These are phyloP conservation scores for Sebastiscus albofasciatus DNA, from an alignment of 2,797 vertebrate species.

Conservation along the genomic window DNA sequence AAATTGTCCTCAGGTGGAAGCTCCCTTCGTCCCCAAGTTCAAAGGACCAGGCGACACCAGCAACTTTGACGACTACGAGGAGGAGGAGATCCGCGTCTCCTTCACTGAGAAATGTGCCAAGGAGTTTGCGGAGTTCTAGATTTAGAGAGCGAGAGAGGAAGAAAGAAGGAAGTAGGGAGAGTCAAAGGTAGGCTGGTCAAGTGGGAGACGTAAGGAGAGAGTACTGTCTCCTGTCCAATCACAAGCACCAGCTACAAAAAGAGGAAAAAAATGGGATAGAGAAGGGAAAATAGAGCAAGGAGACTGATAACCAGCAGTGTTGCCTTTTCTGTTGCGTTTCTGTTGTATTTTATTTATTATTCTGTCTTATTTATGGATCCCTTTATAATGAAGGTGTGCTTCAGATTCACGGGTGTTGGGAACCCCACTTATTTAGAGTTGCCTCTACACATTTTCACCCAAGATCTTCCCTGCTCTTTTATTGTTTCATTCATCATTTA, in stretches of 20 bases:
- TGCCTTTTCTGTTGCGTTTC: conserved; percentile 80
- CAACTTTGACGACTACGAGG: conserved; percentile 95
- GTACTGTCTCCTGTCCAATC: conserved; percentile 78
- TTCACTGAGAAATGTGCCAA: conserved; percentile 93
- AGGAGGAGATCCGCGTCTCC: conserved; percentile 92
- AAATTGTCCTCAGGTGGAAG: conserved; percentile 82
- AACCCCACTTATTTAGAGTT: conserved; percentile 59
- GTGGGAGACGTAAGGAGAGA: conserved; percentile 62
- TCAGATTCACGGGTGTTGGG: conserved; percentile 55
- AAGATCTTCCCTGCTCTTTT: conserved; percentile 42
- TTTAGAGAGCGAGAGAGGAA: conserved; percentile 53
- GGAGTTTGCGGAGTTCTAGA: conserved; percentile 94
- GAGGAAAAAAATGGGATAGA: conserved; percentile 30
- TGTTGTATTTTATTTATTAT: conserved; percentile 72
- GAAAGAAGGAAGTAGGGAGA: conserved; percentile 50
- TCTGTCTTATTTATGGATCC: conserved; percentile 75
- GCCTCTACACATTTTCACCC: conserved; percentile 53
- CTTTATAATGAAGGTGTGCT: conserved; percentile 71
- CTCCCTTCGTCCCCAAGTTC: conserved; percentile 93
- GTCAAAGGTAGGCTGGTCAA: conserved; percentile 70
- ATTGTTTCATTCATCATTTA: conserved; percentile 19
- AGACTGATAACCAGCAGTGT: conserved; percentile 80
- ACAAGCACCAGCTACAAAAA: conserved; percentile 75
- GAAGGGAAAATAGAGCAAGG: conserved; percentile 56
- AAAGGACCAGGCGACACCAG: conserved; percentile 94